These are phyloP conservation scores for Seladonia tumulorum DNA, from an alignment of 2,888 invertebrate species.

Conservation along the genomic window DNA sequence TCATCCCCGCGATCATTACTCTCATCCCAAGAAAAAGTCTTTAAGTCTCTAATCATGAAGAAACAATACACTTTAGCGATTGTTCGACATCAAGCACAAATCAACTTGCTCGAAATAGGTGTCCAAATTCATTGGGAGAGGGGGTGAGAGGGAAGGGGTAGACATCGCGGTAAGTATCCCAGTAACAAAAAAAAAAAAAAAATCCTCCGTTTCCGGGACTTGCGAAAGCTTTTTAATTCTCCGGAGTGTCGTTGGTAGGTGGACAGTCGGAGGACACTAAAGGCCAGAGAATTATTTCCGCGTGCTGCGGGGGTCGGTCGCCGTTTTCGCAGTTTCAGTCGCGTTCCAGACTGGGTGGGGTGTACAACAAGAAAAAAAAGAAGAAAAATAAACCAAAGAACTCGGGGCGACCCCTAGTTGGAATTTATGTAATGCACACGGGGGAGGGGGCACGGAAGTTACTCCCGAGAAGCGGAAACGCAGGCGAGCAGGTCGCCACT, in stretches of 20 bases:
- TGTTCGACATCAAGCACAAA: too few relatives aligned
- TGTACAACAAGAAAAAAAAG: neutral
- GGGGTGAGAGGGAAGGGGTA: neutral
- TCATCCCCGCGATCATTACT: too few relatives aligned
- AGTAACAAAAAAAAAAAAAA: slow-evolving; percentile 69
- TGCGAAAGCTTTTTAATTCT: slow-evolving; percentile 75
- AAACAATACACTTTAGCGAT: too few relatives aligned
- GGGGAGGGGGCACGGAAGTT: slow-evolving; percentile 9
- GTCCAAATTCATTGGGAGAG: neutral
- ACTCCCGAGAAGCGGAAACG: slow-evolving; percentile 10
- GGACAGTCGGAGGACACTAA: neutral
- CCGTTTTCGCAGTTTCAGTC: neutral
- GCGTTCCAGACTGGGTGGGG: neutral
- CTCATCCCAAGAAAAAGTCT: too few relatives aligned
- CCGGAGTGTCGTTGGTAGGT: slow-evolving; percentile 44
- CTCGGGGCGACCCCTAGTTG: neutral
- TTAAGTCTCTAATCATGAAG: too few relatives aligned
- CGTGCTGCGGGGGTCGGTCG: slow-evolving; percentile 9
- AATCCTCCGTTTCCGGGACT: slow-evolving; percentile 63
- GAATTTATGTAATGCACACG: slow-evolving; percentile 30
- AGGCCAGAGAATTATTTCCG: slow-evolving; percentile 28
- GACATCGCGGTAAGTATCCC: slow-evolving; percentile 50
- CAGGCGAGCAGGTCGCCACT: slow-evolving; percentile 11
- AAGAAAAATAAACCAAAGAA: neutral
- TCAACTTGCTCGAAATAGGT: neutral